Conservation (phyloP, 1,140 invertebrate species). For the Drosophila erecta region DNA sequence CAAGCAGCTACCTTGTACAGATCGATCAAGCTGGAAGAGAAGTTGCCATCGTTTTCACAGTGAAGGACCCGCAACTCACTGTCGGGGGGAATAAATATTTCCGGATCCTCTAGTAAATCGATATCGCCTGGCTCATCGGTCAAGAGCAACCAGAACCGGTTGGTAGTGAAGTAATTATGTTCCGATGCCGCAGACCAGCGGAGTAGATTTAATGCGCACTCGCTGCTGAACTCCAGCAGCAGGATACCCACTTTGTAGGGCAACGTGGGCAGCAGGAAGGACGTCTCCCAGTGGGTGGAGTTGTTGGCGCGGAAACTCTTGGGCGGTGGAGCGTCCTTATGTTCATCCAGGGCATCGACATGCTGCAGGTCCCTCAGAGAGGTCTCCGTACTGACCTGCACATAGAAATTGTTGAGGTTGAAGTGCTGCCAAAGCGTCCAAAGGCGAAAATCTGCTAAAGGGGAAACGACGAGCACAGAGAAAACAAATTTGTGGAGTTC, state of each 20-base stretch:
- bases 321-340: slow-evolving; percentile 55
- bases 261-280: slow-evolving; percentile 49
- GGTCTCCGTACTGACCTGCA: slow-evolving; percentile 66
- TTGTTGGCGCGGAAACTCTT: slow-evolving; percentile 58
- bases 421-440: slow-evolving; percentile 53
- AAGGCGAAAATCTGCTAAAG: slow-evolving; percentile 40
- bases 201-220: slow-evolving; percentile 69
- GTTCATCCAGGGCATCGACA: slow-evolving; percentile 36
- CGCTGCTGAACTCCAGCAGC: slow-evolving; percentile 53
- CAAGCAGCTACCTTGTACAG: slow-evolving; percentile 70
- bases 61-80: slow-evolving; percentile 63
- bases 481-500: neutral
- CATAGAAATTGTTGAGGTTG: slow-evolving; percentile 64
- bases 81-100: slow-evolving; percentile 77
- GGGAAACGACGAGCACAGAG: neutral
- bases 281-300: slow-evolving; percentile 55
- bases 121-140: slow-evolving; percentile 43
- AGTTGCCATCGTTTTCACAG: slow-evolving; percentile 5
- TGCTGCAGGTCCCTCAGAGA: slow-evolving; percentile 51
- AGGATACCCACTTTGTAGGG: slow-evolving; percentile 68
- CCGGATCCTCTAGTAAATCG: slow-evolving; percentile 54
- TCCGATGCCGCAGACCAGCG: slow-evolving; percentile 73
- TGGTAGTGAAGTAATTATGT: slow-evolving; percentile 78
- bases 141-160: slow-evolving; percentile 75
- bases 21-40: slow-evolving; percentile 53